Evolutionary conservation across 2,113 vertebrate species (phyloP).

Genomic region (Spea bombifrons): DNA sequence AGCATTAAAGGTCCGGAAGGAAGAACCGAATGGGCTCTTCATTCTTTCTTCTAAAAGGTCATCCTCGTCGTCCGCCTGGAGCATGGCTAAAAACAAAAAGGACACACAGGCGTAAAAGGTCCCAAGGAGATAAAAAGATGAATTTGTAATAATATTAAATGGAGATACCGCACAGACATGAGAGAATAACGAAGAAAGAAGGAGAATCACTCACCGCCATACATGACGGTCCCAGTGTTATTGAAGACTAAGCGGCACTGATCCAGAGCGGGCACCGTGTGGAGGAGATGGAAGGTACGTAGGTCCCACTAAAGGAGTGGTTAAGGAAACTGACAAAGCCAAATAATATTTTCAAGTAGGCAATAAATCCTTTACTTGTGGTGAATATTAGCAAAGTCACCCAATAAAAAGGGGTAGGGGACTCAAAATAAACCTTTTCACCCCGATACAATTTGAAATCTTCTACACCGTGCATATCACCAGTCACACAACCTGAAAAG

Average conservation of each 20-base stretch:
- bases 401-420: too few species aligned
- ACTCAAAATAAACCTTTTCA: too few species aligned
- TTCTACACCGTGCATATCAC: too few species aligned
- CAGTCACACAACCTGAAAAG: too few species aligned
- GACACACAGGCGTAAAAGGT: background rate
- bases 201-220: constrained; percentile 78
- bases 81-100: constrained; percentile 76
- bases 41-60: constrained; percentile 96
- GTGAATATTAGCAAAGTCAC: too few species aligned
- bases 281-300: constrained; percentile 92
- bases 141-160: too few species aligned
- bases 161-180: background rate
- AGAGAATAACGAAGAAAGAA: background rate
- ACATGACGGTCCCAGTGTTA: constrained; percentile 95
- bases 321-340: constrained; percentile 65
- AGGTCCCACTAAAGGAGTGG: constrained; percentile 85
- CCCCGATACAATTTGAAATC: too few species aligned
- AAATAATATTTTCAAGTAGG: background rate
- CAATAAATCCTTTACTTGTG: too few species aligned
- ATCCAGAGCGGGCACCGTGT: constrained; percentile 95
- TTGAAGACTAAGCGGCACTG: constrained; percentile 99
- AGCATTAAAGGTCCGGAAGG: constrained; percentile 96
- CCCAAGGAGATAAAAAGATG: background rate
- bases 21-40: constrained; percentile 98
- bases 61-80: constrained; percentile 97